These are phyloP conservation scores for Asobara japonica DNA, from an alignment of 1,140 invertebrate genomes.

Conservation along the genomic window DNA sequence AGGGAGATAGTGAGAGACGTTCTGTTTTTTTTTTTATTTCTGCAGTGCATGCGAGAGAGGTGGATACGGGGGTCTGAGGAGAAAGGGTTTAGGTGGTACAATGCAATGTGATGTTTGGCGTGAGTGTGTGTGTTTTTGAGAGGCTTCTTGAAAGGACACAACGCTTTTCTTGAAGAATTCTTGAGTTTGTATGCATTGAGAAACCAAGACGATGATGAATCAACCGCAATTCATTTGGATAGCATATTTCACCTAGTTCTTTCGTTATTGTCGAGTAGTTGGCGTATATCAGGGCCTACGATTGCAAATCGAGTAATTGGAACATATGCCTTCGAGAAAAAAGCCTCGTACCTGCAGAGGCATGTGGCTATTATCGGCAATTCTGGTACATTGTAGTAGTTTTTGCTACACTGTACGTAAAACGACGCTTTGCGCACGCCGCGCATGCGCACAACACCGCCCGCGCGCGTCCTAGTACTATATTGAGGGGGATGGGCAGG, in stretches of 20 bases:
- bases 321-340: no score
- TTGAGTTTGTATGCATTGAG: neutral
- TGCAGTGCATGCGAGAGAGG: neutral
- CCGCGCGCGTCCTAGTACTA: no score
- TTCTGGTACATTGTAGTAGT: no score
- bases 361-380: no score
- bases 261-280: neutral
- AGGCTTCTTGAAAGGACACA: neutral
- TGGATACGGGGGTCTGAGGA: neutral
- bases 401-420: no score
- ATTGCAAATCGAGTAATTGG: neutral
- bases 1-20: slow-evolving; percentile 6
- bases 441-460: no score
- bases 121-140: neutral
- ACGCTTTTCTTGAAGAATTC: neutral
- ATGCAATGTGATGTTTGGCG: neutral
- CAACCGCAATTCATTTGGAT: neutral
- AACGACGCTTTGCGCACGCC: no score
- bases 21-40: neutral
- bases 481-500: no score
- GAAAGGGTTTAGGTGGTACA: slow-evolving; percentile 20
- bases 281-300: neutral
- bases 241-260: neutral
- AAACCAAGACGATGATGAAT: neutral
- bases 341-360: no score